Conservation (phyloP, 2,113 vertebrate genomes). For the Neotragus pygmaeus region DNA sequence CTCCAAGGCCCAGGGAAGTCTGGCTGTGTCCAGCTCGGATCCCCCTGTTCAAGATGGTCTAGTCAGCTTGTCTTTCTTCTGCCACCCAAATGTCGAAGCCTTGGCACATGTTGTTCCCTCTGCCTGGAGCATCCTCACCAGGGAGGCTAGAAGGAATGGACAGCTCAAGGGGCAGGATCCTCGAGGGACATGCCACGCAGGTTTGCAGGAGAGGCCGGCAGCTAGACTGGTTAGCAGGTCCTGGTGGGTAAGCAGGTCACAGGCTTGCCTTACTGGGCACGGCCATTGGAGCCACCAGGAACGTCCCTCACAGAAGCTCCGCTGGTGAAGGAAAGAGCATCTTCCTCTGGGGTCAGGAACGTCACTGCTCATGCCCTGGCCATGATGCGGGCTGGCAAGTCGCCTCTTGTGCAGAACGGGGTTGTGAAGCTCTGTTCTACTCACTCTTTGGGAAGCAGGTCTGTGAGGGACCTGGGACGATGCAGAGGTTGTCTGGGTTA, state of each 20-base stretch:
- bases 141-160: too few species aligned
- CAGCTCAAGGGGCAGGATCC: fast-evolving
- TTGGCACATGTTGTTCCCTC: neutral
- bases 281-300: neutral
- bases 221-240: fast-evolving
- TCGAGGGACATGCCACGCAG: fast-evolving
- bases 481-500: neutral
- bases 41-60: neutral
- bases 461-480: neutral
- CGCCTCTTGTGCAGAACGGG: fast-evolving
- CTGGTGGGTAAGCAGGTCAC: neutral
- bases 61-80: neutral
- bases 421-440: neutral
- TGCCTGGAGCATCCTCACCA: neutral
- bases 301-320: neutral
- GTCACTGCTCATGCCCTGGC: fast-evolving
- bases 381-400: fast-evolving
- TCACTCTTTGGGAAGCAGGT: neutral
- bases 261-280: fast-evolving
- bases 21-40: neutral
- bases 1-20: neutral
- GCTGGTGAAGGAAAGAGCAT: neutral
- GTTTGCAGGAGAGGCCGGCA: fast-evolving
- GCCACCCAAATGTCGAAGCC: neutral
- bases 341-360: neutral